Evolutionary conservation across 1,140 invertebrate genomes (phyloP).

Genomic region (Drosophila nigromelanica): DNA sequence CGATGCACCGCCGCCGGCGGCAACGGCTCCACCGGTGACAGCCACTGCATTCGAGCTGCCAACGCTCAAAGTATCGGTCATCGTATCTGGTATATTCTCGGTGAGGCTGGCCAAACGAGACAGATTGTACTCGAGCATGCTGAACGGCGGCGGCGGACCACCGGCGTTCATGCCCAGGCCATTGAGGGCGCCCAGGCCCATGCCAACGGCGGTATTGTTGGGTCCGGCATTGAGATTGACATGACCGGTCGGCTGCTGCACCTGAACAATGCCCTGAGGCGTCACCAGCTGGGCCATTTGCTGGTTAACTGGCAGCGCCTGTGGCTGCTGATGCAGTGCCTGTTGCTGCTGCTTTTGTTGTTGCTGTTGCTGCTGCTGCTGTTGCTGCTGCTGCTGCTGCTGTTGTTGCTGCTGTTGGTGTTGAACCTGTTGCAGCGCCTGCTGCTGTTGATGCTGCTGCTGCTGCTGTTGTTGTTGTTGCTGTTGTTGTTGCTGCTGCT

Average conservation of each 20-base stretch:
- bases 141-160: constrained; percentile 80
- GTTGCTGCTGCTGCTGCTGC: constrained; percentile 41
- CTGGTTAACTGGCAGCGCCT: constrained; percentile 31
- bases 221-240: constrained; percentile 59
- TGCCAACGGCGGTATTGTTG: constrained; percentile 41
- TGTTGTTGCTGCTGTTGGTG: constrained; percentile 39
- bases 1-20: constrained; percentile 65
- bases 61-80: constrained; percentile 82
- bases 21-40: constrained; percentile 50
- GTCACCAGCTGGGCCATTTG: constrained; percentile 60
- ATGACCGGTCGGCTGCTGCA: constrained; percentile 52
- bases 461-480: constrained; percentile 71
- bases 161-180: constrained; percentile 41
- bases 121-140: constrained; percentile 93
- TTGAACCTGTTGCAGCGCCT: constrained; percentile 32
- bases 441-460: constrained; percentile 64
- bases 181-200: constrained; percentile 34
- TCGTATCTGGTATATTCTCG: constrained; percentile 86
- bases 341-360: constrained; percentile 40
- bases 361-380: constrained; percentile 30
- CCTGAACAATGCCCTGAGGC: constrained; percentile 56
- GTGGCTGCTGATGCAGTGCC: constrained; percentile 34
- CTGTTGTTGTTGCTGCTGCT: constrained; percentile 41
- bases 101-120: constrained; percentile 91
- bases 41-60: constrained; percentile 43